Evolutionary conservation across 1,140 invertebrate species (phyloP).

Genomic region (Paraescarpia echinospica): DNA sequence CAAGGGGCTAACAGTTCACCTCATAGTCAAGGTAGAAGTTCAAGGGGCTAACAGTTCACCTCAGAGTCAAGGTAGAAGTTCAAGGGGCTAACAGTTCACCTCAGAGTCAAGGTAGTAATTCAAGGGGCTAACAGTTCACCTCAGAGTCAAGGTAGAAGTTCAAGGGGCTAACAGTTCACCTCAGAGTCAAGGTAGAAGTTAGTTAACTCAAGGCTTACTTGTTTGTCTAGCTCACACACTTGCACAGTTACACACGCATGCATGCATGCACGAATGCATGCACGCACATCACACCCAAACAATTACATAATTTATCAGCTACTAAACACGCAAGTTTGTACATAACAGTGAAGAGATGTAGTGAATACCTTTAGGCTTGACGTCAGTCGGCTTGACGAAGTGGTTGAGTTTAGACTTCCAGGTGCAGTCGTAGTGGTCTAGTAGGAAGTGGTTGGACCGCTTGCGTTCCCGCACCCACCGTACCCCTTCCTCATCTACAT

Average conservation of each 20-base stretch:
- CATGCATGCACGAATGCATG: not conserved
- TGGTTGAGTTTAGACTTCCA: conserved; percentile 74
- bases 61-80: too few relatives aligned
- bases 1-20: too few relatives aligned
- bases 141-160: too few relatives aligned
- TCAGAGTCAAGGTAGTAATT: too few relatives aligned
- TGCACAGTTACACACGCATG: not conserved
- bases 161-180: too few relatives aligned
- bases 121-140: too few relatives aligned
- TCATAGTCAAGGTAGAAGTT: too few relatives aligned
- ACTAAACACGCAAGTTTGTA: not conserved
- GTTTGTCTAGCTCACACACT: not conserved
- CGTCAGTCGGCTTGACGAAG: conserved; percentile 84
- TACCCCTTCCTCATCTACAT: conserved; percentile 55
- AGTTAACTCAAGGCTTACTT: too few relatives aligned
- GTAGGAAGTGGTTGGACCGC: conserved; percentile 54
- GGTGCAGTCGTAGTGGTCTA: conserved; percentile 61
- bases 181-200: too few relatives aligned
- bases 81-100: too few relatives aligned
- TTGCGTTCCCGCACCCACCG: conserved; percentile 53
- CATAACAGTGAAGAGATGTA: not conserved
- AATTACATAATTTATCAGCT: not conserved
- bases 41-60: too few relatives aligned
- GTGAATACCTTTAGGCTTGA: conserved; percentile 70
- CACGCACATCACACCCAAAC: not conserved